Percentiles rank a stretch among this genome's conserved stretches.
These are phyloP conservation scores for Stenolophus ochropezus DNA, from an alignment of 2,888 invertebrate genomes.

Conservation along the genomic window DNA sequence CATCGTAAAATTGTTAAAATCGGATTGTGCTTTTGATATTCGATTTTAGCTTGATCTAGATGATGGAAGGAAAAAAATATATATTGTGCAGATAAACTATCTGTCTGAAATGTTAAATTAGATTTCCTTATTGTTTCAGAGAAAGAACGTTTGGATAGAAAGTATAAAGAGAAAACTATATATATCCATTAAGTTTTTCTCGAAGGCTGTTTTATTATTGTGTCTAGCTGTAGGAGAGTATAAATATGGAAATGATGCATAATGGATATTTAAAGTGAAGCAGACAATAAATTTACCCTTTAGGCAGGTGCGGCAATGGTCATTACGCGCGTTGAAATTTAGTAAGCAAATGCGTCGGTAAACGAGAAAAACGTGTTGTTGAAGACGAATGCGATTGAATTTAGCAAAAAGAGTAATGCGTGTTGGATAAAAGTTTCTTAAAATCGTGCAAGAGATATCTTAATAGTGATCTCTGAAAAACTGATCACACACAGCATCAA, in stretches of 20 bases:
- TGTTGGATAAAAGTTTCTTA: slow-evolving; percentile 33
- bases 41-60: too few species aligned
- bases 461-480: slow-evolving; percentile 40
- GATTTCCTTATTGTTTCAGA: too few species aligned
- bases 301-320: not conserved
- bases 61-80: too few species aligned
- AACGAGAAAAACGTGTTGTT: not conserved
- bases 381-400: slow-evolving; percentile 22
- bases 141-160: too few species aligned
- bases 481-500: slow-evolving; percentile 11
- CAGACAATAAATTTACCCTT: not conserved
- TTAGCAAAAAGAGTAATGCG: slow-evolving; percentile 10
- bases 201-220: too few species aligned
- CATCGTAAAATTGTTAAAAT: too few species aligned
- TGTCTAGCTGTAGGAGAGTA: too few species aligned
- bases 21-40: too few species aligned
- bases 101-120: too few species aligned
- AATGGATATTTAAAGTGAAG: not conserved
- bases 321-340: not conserved
- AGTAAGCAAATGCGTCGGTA: not conserved
- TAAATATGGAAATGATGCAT: not conserved
- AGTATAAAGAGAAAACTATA: too few species aligned
- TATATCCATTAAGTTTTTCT: too few species aligned
- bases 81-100: too few species aligned
- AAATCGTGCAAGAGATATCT: slow-evolving; percentile 28